Evolutionary conservation across 2,888 invertebrate genomes (phyloP), one percentile per base, ranked within the genome.

Genomic region (Dinocampus coccinellae): DNA sequence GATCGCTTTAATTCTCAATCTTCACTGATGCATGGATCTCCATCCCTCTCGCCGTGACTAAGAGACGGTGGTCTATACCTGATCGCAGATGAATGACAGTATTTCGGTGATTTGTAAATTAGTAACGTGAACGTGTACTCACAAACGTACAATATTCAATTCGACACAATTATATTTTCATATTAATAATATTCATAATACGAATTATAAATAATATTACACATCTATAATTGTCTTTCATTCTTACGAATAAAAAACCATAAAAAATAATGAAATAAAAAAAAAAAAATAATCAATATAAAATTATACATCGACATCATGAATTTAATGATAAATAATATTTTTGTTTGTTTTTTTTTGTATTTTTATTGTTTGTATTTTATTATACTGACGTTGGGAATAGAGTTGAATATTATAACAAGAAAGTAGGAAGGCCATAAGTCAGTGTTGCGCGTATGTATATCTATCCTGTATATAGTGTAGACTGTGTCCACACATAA

Each of bases 101-200:
- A 80, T 83, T 83, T 79, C 75, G 73, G 76, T 72, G 76, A 75
- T 67, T 78, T 74, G 66, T 81, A 80, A 81, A 83, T 83, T 80
- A 81, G 78, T 81, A 79, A 82, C 76, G 76, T 78, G 76, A 79
- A 79, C 53, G 53, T 39, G 7, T n/a, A 55, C 55, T 33, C 61
- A 53, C 34, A 26, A 47, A 58, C 62, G 36, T 29, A 3, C 3
- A 29, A 42, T n/a, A 39, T 36, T 26, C 66, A 16, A 65, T 66
- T 66, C 61, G 39, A 71, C 39, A 60, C 65, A 60, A 58, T 47
- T 71, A 36, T 66, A 66, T 66, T 55, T 66, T 66, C 39, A 55
- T 63, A 29, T n/a, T 29, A 7, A 52, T 53, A 13, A 16, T 33
- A 16, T 53, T n/a, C n/a, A n/a, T n/a, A n/a, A n/a, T n/a, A n/a